A percentile compares a stretch with the other conserved stretches of the same genome.
Conservation (phyloP, 2,888 invertebrate genomes). For the Tribolium freemani region DNA sequence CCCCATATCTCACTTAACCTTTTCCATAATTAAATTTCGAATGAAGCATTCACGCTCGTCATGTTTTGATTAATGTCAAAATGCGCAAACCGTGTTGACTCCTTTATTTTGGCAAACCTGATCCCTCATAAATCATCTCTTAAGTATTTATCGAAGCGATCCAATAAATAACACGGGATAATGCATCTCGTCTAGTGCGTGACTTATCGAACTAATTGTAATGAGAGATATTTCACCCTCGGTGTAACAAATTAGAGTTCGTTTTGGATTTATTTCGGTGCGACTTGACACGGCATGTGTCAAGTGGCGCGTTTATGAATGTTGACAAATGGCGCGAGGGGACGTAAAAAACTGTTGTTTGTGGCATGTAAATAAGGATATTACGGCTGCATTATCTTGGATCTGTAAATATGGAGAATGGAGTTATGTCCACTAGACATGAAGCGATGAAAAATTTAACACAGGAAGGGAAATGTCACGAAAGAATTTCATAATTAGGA, state of each 20-base stretch:
- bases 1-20: slow-evolving; percentile 31
- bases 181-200: background rate
- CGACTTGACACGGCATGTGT: background rate
- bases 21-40: slow-evolving; percentile 37
- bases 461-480: background rate
- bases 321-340: background rate
- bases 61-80: slow-evolving; percentile 27
- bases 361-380: background rate
- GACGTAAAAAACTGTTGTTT: background rate
- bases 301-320: background rate
- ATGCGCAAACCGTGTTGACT: slow-evolving; percentile 12
- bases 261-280: background rate
- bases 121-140: slow-evolving; percentile 12
- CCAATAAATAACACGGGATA: slow-evolving; percentile 7
- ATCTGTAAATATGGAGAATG: background rate
- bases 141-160: slow-evolving; percentile 21
- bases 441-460: background rate
- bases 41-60: slow-evolving; percentile 16
- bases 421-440: background rate
- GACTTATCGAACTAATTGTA: slow-evolving; percentile 22
- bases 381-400: background rate
- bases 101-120: background rate
- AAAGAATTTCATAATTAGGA: background rate
- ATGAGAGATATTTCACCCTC: background rate
- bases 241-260: background rate